Evolutionary conservation across 92 coral and sea anemone genomes (phyloP).

Genomic region (Micromussa lordhowensis): DNA sequence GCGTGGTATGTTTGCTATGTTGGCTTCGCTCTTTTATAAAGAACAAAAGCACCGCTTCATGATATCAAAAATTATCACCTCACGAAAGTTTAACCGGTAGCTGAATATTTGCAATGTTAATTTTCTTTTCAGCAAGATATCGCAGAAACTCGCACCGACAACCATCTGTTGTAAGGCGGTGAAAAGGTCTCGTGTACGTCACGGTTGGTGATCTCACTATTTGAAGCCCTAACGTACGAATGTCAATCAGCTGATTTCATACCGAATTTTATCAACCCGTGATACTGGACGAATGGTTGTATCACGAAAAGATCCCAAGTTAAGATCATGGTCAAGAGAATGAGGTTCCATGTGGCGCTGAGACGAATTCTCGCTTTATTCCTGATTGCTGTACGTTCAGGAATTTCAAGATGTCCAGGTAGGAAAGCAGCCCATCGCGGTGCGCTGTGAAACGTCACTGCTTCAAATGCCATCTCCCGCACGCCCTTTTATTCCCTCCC

Average conservation of each 20-base stretch:
- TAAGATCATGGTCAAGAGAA: neutral
- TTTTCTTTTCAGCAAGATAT: neutral
- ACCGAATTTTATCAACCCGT: neutral
- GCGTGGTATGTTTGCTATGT: neutral
- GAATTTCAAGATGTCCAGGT: slow-evolving; percentile 31
- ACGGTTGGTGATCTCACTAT: neutral
- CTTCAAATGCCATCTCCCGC: neutral
- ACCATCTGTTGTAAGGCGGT: neutral
- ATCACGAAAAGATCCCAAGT: neutral
- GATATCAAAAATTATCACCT: neutral
- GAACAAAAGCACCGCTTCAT: neutral
- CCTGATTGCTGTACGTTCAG: slow-evolving; percentile 6
- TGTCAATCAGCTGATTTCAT: neutral
- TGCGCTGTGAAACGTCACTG: neutral
- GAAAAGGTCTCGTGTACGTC: neutral
- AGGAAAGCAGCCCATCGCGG: neutral
- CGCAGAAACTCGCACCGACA: neutral
- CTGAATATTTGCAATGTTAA: neutral
- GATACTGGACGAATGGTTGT: slow-evolving; percentile 1
- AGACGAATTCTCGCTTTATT: neutral
- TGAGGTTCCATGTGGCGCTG: neutral
- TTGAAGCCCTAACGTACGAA: neutral
- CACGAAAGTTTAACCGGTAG: neutral
- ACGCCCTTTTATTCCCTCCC: neutral
- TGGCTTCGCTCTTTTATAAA: neutral